These are phyloP conservation scores for Adelosebastes latens DNA, from an alignment of 2,797 vertebrate species.

Conservation along the genomic window DNA sequence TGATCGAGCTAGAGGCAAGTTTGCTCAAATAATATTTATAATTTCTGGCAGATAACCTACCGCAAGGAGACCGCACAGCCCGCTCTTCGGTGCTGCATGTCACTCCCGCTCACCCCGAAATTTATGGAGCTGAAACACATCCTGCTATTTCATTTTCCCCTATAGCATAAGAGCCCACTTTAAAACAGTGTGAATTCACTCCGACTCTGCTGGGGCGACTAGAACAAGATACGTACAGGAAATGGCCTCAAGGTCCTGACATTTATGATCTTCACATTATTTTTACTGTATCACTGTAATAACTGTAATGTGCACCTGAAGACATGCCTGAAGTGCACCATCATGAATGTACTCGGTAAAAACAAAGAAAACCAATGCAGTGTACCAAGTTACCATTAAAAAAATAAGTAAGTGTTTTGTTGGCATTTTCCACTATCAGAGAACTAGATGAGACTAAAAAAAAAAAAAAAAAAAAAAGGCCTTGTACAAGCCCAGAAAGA, in stretches of 20 bases:
- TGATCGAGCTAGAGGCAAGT: not conserved
- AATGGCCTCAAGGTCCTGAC: slow-evolving; percentile 15
- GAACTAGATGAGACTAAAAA: not conserved
- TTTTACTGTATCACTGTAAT: slow-evolving; percentile 9
- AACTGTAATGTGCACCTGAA: not conserved
- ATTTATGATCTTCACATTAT: slow-evolving; percentile 5
- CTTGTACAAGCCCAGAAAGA: not conserved
- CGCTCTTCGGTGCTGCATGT: slow-evolving; percentile 23
- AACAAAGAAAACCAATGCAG: not conserved
- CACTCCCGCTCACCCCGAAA: slow-evolving; percentile 23
- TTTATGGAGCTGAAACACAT: slow-evolving; percentile 63
- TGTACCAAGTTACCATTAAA: not conserved
- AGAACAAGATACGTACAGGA: slow-evolving; percentile 1
- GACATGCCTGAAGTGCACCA: not conserved
- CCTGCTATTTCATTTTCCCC: slow-evolving; percentile 53
- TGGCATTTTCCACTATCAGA: not conserved
- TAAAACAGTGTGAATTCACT: slow-evolving; percentile 58
- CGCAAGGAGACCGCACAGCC: slow-evolving; percentile 59
- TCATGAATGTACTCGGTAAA: not conserved
- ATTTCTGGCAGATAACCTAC: slow-evolving; percentile 64
- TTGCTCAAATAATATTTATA: slow-evolving; percentile 71
- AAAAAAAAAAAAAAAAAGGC: too few relatives aligned
- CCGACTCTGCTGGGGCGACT: not conserved
- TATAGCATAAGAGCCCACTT: slow-evolving; percentile 46
- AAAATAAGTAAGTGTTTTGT: not conserved